A percentile compares a stretch with the other conserved stretches of the same genome.
These are phyloP conservation scores for Drosophila bifasciata DNA, from an alignment of 1,140 invertebrate species.

Conservation along the genomic window DNA sequence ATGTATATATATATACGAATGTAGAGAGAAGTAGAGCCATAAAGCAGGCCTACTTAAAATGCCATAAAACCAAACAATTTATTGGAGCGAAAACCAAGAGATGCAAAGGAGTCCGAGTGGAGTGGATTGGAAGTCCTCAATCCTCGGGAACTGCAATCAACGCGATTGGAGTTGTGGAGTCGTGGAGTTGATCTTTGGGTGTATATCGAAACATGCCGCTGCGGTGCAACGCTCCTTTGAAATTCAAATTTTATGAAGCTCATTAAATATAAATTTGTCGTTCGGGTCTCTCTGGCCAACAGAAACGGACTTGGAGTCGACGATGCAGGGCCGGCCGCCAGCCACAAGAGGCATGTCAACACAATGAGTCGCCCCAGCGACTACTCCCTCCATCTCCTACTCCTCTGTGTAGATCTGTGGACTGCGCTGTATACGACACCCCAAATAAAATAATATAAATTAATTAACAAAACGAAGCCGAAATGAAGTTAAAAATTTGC, in stretches of 20 bases:
- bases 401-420: slow-evolving; percentile 1
- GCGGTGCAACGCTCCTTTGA: slow-evolving; percentile 82
- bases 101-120: slow-evolving; percentile 17
- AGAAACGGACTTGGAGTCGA: slow-evolving; percentile 6
- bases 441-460: slow-evolving; percentile 84
- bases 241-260: slow-evolving; percentile 84
- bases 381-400: not conserved
- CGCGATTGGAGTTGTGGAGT: slow-evolving; percentile 31
- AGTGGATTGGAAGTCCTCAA: slow-evolving; percentile 20
- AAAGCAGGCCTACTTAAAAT: slow-evolving; percentile 83
- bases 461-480: slow-evolving; percentile 84
- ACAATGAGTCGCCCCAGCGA: slow-evolving; percentile 1
- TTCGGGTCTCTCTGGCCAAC: slow-evolving; percentile 64
- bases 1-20: not conserved
- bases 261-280: slow-evolving; percentile 84
- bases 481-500: slow-evolving; percentile 83
- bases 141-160: slow-evolving; percentile 48
- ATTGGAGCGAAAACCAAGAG: slow-evolving; percentile 53
- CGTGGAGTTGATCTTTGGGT: slow-evolving; percentile 24
- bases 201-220: slow-evolving; percentile 66
- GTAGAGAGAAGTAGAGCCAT: slow-evolving; percentile 37
- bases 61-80: slow-evolving; percentile 83
- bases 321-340: slow-evolving; percentile 19
- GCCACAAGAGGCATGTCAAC: slow-evolving; percentile 46
- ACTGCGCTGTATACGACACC: slow-evolving; percentile 69